Evolutionary conservation across 2,888 invertebrate species (phyloP).

Genomic region (Hirtodrosophila trivittata): DNA sequence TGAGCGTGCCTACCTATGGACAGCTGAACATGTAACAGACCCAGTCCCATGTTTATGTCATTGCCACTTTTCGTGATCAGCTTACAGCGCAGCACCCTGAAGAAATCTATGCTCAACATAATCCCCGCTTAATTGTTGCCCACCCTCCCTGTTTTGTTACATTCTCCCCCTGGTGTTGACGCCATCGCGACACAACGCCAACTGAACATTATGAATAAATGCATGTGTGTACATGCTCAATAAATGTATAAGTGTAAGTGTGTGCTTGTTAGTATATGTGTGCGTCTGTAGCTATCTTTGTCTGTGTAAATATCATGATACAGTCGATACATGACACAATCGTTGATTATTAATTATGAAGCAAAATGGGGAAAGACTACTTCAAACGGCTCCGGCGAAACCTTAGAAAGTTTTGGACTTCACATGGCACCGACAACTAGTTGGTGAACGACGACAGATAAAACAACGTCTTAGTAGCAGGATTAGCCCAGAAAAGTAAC

Average conservation of each 20-base stretch:
- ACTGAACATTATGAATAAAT: too few relatives aligned
- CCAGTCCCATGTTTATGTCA: neutral
- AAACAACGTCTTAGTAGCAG: constrained; percentile 38
- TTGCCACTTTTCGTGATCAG: too few relatives aligned
- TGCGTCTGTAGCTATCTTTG: too few relatives aligned
- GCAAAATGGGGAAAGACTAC: constrained; percentile 64
- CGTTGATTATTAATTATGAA: constrained; percentile 73
- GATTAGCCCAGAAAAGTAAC: constrained; percentile 64
- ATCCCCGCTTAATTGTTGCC: constrained; percentile 68
- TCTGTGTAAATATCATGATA: too few relatives aligned
- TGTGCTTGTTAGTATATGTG: too few relatives aligned
- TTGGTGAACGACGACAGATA: constrained; percentile 3
- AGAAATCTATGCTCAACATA: constrained; percentile 46
- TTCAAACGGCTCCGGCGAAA: constrained; percentile 59
- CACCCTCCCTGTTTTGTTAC: constrained; percentile 32
- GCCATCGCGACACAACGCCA: constrained; percentile 21
- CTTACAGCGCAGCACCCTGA: too few relatives aligned
- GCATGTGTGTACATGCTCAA: neutral
- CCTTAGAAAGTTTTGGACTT: constrained; percentile 63
- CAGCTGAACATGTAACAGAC: constrained; percentile 58
- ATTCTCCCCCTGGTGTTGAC: constrained; percentile 15
- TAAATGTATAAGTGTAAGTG: constrained; percentile 13
- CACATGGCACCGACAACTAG: constrained; percentile 49
- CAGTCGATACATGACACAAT: constrained; percentile 67
- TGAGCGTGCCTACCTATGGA: constrained; percentile 58